These are phyloP conservation scores for Hylaea fasciaria DNA, from an alignment of 2,888 invertebrate species.

Conservation along the genomic window DNA sequence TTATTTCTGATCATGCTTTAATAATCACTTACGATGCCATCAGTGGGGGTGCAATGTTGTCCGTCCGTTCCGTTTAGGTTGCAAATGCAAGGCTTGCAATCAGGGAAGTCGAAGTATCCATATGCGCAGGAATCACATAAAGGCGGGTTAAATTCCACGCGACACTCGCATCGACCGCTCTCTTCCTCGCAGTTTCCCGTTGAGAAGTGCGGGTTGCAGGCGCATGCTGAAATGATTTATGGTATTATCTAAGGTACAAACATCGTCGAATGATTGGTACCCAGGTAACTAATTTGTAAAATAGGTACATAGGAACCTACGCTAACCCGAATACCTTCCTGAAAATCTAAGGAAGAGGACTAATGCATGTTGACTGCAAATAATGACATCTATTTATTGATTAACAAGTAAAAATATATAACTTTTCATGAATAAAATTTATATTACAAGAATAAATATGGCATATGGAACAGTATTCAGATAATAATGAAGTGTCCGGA, in stretches of 20 bases:
- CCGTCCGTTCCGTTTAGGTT: constrained; percentile 95
- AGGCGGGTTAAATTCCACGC: constrained; percentile 91
- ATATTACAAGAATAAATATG: no score
- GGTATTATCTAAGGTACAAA: not conserved
- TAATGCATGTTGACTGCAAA: no score
- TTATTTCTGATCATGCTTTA: not conserved
- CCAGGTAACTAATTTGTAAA: no score
- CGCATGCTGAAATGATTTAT: constrained; percentile 91
- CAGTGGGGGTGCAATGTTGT: constrained; percentile 92
- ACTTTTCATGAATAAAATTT: no score
- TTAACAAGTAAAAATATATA: no score
- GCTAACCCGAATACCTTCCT: no score
- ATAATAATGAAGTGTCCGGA: no score
- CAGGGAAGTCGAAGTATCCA: constrained; percentile 96
- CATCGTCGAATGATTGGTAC: no score
- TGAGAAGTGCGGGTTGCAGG: constrained; percentile 92
- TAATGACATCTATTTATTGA: no score
- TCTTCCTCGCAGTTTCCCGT: constrained; percentile 98
- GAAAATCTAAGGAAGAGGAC: no score
- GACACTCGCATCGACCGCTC: constrained; percentile 95
- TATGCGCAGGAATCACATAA: constrained; percentile 93
- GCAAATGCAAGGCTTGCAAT: constrained; percentile 97
- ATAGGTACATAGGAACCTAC: no score
- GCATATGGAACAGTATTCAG: no score
- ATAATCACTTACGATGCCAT: constrained; percentile 85